A percentile compares a stretch with the other conserved stretches of the same genome.
phyloP scores from a whole-genome alignment of 2,888 invertebrate species.

The Agrochola circellaris region DNA sequence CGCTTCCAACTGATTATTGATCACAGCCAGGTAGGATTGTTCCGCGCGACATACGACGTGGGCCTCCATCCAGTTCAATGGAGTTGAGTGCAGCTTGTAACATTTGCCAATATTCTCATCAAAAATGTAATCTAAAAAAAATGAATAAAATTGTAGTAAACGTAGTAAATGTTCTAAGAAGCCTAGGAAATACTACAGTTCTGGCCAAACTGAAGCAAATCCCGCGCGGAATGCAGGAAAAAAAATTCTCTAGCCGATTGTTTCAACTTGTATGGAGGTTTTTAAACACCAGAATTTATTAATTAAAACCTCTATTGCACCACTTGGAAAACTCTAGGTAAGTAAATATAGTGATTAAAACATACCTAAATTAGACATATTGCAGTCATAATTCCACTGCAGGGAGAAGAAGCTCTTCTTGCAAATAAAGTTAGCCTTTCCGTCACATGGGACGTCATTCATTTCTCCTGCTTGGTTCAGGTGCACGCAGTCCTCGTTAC shows the following conservation, averaged over 20 bases:
- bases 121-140: constrained; percentile 70
- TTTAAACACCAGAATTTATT: not conserved
- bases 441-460: constrained; percentile 76
- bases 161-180: not conserved
- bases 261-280: not conserved
- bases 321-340: not conserved
- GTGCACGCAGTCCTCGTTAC: constrained; percentile 76
- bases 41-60: constrained; percentile 77
- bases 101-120: constrained; percentile 73
- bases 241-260: not conserved
- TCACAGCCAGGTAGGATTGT: constrained; percentile 77
- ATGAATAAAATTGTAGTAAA: not conserved
- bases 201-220: not conserved
- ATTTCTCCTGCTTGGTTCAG: constrained; percentile 65
- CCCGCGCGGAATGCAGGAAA: not conserved
- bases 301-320: not conserved
- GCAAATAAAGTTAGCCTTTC: constrained; percentile 77
- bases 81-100: constrained; percentile 81
- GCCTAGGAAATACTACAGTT: not conserved
- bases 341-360: not conserved
- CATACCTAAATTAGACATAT: constrained; percentile 77
- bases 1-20: constrained; percentile 67
- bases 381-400: constrained; percentile 79
- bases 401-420: constrained; percentile 74
- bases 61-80: constrained; percentile 72